Conservation (phyloP, 2,113 vertebrate genomes). For the Melanotaenia duboulayi region DNA sequence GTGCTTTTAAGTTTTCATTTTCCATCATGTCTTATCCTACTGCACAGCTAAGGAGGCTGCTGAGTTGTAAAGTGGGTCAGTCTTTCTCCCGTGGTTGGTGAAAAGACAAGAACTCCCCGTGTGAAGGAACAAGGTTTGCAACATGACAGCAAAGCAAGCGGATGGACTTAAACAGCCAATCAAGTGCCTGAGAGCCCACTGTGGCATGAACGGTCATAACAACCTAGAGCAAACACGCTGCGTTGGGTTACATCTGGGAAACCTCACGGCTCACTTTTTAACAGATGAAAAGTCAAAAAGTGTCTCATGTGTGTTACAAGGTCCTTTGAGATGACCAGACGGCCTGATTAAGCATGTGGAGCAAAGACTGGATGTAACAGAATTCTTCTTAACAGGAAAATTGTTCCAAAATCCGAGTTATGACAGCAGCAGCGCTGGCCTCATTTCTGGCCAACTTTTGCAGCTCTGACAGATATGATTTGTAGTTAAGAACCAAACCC, state of each 20-base stretch:
- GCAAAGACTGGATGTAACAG: neutral
- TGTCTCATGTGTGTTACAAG: neutral
- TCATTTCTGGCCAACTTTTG: conserved; percentile 11
- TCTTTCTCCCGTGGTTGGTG: conserved; percentile 22
- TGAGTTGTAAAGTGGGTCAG: conserved; percentile 64
- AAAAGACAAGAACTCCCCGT: conserved; percentile 43
- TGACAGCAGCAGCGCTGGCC: conserved; percentile 6
- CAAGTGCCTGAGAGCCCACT: conserved; percentile 19
- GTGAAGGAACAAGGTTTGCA: conserved; percentile 50
- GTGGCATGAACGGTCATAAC: conserved; percentile 33
- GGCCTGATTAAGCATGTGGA: neutral
- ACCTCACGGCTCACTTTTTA: neutral
- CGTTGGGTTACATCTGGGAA: neutral
- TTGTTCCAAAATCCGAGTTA: conserved; percentile 12
- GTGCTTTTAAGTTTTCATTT: conserved; percentile 25
- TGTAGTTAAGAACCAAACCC: conserved; percentile 22
- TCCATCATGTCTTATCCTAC: conserved; percentile 8
- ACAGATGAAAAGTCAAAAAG: conserved; percentile 1
- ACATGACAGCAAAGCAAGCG: conserved; percentile 65
- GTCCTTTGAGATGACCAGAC: neutral
- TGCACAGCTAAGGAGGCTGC: conserved; percentile 22
- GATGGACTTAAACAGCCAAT: conserved; percentile 51
- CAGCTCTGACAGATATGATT: conserved; percentile 35
- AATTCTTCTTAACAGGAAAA: neutral
- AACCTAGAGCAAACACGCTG: neutral